Base-by-base conservation (phyloP, 2,888 invertebrate species). In the Ecliptopera silaceata region DNA sequence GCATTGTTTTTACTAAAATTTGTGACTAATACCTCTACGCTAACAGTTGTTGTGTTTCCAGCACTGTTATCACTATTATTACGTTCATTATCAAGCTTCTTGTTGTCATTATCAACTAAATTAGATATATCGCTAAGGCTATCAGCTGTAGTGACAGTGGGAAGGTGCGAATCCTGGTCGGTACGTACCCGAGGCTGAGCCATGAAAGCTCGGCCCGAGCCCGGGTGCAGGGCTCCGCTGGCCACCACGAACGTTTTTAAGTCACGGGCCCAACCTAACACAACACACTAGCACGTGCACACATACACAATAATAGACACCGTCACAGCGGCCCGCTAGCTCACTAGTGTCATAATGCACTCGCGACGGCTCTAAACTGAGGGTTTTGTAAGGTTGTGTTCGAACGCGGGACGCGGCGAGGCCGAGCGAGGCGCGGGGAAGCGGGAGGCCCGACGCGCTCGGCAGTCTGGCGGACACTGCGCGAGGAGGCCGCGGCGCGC, bases 101-200 rank as follows among this genome's bases (percentile, higher is more conserved):
- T 69, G 59, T 70, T 68, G 62, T 67, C 61, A 72, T 71, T 72
- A 74, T 78, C 71, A 63, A 50, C 53, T 58, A 58, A 71, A 67
- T 69, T 13, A 59, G 57, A 61, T 70, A 64, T 68, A 70, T 73
- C 68, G 54, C 56, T 46, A 71, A 71, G 64, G 71, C 70, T 68
- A 72, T 71, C 69, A 61, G 65, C 68, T 70, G 68, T 71, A 75
- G 18, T 17, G 26, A 65, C 70, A 61, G 64, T 68, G 71, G 63
- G 65, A 69, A 70, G 61, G 47, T 41, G 44, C 15, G 15, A 10
- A 3, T 13, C 36, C 36, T 18, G 56, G 38, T 55, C 68, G 36
- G 85, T 88, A 93, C 95, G 92, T 95, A 96, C 96, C 95, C 96
- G 95, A 94, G 96, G 95, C 94, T 96, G 96, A 94, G 96, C 96